phyloP scores from a whole-genome alignment of 2,888 invertebrate genomes.

The Octonoba sinensis region DNA sequence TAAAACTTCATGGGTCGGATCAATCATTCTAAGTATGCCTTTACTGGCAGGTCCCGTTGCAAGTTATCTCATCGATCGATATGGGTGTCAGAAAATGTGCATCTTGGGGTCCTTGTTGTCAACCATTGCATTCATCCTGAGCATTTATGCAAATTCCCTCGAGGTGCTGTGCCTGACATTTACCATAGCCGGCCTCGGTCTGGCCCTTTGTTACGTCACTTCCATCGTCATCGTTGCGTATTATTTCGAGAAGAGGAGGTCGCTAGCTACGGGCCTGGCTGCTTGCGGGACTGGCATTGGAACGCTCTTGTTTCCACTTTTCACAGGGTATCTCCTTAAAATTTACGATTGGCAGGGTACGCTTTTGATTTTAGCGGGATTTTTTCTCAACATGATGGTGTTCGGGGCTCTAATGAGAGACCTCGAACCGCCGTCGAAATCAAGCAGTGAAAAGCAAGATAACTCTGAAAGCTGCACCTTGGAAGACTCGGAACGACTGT shows the following conservation, averaged over 20 bases:
- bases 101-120: constrained; percentile 84
- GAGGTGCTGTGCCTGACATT: constrained; percentile 85
- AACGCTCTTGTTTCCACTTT: constrained; percentile 86
- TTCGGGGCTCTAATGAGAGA: constrained; percentile 87
- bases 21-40: constrained; percentile 92
- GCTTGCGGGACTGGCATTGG: constrained; percentile 89
- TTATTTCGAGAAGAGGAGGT: constrained; percentile 87
- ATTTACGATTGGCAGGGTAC: constrained; percentile 87
- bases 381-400: constrained; percentile 85
- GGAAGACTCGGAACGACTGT: constrained; percentile 65
- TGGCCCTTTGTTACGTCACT: constrained; percentile 88
- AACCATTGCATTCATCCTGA: constrained; percentile 82
- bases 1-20: constrained; percentile 90
- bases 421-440: constrained; percentile 75
- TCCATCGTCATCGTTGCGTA: constrained; percentile 91
- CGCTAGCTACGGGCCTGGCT: constrained; percentile 87
- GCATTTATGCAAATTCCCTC: constrained; percentile 81
- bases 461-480: constrained; percentile 69
- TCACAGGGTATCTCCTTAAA: constrained; percentile 79
- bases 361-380: constrained; percentile 83
- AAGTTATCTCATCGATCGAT: constrained; percentile 84
- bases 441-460: constrained; percentile 72
- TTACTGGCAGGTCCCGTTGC: constrained; percentile 87
- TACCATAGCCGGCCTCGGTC: constrained; percentile 86
- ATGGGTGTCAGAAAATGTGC: constrained; percentile 84